Percentiles rank a stretch among this genome's conserved stretches.
Evolutionary conservation across 2,888 invertebrate genomes (phyloP).

Genomic region (Harpalus rubripes): DNA sequence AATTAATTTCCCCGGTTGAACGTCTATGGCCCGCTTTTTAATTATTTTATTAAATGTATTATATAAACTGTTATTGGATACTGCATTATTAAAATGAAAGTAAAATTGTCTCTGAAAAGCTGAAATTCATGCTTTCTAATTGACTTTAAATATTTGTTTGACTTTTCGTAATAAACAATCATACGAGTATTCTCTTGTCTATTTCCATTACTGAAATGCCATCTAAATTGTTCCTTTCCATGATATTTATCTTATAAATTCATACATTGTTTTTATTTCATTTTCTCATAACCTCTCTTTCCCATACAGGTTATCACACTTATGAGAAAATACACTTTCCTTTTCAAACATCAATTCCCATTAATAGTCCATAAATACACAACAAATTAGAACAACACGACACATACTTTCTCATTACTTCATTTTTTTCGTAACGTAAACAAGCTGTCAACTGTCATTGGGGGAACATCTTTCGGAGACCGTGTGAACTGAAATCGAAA

Average conservation of each 20-base stretch:
- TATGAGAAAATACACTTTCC: slow-evolving; percentile 44
- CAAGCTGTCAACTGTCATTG: slow-evolving; percentile 1
- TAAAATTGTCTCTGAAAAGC: background rate
- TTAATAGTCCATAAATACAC: slow-evolving; percentile 25
- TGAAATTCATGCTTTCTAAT: background rate
- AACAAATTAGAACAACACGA: slow-evolving; percentile 16
- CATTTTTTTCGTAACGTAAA: slow-evolving; percentile 20
- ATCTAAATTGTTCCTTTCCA: slow-evolving; percentile 4
- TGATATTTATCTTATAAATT: background rate
- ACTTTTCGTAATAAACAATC: background rate
- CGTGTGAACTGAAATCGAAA: slow-evolving; percentile 38
- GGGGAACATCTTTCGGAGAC: slow-evolving; percentile 14
- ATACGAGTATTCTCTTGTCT: background rate
- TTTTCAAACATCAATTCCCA: slow-evolving; percentile 24
- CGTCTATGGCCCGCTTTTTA: too few relatives aligned
- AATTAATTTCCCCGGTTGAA: too few relatives aligned
- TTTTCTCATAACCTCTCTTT: slow-evolving; percentile 35
- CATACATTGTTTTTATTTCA: slow-evolving; percentile 11
- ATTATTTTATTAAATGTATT: too few relatives aligned
- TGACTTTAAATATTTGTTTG: background rate
- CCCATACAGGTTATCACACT: slow-evolving; percentile 17
- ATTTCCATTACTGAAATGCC: background rate
- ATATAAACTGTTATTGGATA: too few relatives aligned
- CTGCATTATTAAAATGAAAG: too few relatives aligned
- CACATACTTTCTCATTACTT: slow-evolving; percentile 21